Conservation (phyloP, 2,113 vertebrate genomes). For the Corythoichthys haematopterus region DNA sequence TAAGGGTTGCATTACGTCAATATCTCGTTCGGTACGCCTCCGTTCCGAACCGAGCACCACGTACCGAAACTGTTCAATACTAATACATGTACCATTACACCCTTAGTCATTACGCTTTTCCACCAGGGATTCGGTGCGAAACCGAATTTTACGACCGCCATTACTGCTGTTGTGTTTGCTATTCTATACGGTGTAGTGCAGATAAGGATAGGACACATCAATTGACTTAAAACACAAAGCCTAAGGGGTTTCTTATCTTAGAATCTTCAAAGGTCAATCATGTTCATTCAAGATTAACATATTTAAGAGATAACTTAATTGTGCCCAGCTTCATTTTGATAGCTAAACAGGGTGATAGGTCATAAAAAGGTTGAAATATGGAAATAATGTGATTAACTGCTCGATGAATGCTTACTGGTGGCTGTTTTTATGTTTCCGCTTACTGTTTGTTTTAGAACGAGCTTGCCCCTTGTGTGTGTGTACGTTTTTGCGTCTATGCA, state of each 20-base stretch:
- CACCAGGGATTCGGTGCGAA: no score
- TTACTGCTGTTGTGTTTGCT: background rate
- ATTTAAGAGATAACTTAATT: background rate
- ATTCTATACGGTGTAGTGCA: background rate
- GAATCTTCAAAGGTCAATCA: no score
- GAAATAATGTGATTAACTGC: background rate
- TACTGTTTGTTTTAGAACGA: slow-evolving; percentile 50
- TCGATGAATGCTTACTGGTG: no score
- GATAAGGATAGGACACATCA: background rate
- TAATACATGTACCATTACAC: no score
- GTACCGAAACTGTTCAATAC: no score
- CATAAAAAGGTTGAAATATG: background rate
- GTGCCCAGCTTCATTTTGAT: background rate
- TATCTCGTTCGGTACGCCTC: no score
- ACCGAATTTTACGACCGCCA: no score
- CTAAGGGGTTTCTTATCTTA: no score
- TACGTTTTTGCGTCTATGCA: slow-evolving; percentile 33
- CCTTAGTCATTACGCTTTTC: no score
- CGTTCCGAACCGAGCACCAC: no score
- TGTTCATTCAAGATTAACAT: background rate
- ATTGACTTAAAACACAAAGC: background rate
- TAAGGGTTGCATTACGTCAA: no score
- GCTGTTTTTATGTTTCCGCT: slow-evolving; percentile 16
- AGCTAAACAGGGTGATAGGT: background rate
- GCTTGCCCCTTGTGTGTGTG: slow-evolving; percentile 22